Evolutionary conservation across 2,888 invertebrate species (phyloP).

Genomic region (Noctua janthe): DNA sequence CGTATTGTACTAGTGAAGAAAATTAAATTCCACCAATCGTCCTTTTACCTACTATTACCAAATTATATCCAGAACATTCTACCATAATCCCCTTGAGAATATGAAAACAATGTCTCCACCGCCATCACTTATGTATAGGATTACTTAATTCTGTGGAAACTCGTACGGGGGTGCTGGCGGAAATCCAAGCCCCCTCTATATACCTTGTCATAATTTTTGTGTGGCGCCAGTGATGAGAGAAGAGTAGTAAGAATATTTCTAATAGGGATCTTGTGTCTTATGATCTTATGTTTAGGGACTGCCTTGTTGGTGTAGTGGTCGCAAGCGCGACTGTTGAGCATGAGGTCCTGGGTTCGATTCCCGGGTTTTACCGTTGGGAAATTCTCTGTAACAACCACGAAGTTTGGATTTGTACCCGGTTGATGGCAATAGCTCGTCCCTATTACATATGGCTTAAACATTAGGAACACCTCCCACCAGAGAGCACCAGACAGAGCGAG

Average conservation of each 20-base stretch:
- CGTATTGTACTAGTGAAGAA: background rate
- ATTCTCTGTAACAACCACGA: background rate
- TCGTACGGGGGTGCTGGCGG: conserved; percentile 65
- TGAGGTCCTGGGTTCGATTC: no score
- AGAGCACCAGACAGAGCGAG: no score
- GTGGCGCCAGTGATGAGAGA: conserved; percentile 18
- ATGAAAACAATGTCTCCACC: conserved; percentile 55
- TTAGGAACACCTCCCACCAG: no score
- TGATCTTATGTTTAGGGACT: no score
- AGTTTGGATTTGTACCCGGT: no score
- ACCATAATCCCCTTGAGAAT: conserved; percentile 43
- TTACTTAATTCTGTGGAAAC: conserved; percentile 70
- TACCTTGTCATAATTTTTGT: conserved; percentile 56
- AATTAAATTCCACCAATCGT: background rate
- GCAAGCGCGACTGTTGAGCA: no score
- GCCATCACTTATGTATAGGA: conserved; percentile 68
- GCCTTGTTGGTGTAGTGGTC: no score
- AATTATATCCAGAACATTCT: conserved; percentile 7
- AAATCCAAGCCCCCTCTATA: conserved; percentile 67
- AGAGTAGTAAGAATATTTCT: background rate
- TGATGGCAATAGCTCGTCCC: no score
- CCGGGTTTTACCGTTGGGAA: no score
- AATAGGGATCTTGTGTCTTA: no score
- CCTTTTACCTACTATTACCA: conserved; percentile 4
- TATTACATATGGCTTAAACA: no score